Evolutionary conservation across 2,888 invertebrate species (phyloP), one percentile per base, ranked within the genome.

Genomic region (Magallana nippona): DNA sequence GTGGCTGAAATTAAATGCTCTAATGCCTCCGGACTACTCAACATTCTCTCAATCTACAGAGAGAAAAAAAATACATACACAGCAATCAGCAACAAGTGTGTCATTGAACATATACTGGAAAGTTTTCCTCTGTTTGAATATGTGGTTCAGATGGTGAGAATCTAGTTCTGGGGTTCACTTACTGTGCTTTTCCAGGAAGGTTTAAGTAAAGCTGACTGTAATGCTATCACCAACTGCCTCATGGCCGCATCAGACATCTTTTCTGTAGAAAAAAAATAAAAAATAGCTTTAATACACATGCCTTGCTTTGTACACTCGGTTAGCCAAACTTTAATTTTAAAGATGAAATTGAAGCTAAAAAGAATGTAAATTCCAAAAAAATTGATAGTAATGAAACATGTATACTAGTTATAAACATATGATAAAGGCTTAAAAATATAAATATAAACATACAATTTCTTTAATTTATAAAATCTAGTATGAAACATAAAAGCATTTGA

Each of bases 1-100:
- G 96, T 96, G 55, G 96, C 96, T 77, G 96, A 96, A 81, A 96
- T 95, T 17, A 97, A 96, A 93, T 96, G 96, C 85, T 96, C 95
- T 91, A 97, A 92, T 15, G 95, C 94, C 83, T 95, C 95, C 44
- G 95, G 95, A 80, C 95, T 93, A 58, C 92, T 93, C 80, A 95
- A 88, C 88, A 94, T 93, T 90, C 93, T 90, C 82, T 93, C 92
- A 27, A 93, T 91, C 91, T 91, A n/a, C n/a, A n/a, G 83, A 11
- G 84, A 19, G 2, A 44, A 5, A 44, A 44, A 44, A 44, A 44
- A n/a, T n/a, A 22, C 22, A 77, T 19, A 22, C 78, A 77, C 17
- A 19, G 27, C 15, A 77, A 22, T 77, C 15, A 17, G 15, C 15
- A n/a, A 77, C 44, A 44, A 44, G 44, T 44, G 44, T 44, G 44